Conservation (phyloP, 2,888 invertebrate species). For the Muscina levida region DNA sequence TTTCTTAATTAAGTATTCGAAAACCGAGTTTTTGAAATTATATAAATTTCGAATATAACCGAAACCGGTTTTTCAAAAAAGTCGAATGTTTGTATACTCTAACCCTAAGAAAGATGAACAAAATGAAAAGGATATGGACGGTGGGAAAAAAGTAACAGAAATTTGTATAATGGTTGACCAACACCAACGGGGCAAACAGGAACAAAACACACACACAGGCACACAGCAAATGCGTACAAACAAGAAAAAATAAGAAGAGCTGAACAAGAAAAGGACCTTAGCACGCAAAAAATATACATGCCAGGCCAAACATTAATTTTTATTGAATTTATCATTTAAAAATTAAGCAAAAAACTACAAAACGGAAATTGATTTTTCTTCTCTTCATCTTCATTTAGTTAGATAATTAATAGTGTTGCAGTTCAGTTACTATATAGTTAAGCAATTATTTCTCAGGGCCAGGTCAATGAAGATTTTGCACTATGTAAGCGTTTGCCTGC, state of each 20-base stretch:
- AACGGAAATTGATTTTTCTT: constrained; percentile 61
- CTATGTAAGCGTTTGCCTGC: not conserved
- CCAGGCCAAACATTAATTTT: no score
- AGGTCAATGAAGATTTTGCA: constrained; percentile 48
- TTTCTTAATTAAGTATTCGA: no score
- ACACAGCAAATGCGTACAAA: constrained; percentile 4
- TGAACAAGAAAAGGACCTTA: constrained; percentile 17
- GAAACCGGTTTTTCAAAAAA: no score
- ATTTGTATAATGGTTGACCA: constrained; percentile 62
- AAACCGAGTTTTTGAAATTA: no score
- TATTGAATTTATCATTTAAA: constrained; percentile 46
- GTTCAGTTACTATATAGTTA: constrained; percentile 33
- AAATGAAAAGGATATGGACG: constrained; percentile 45
- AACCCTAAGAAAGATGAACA: constrained; percentile 23
- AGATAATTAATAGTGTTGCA: constrained; percentile 28
- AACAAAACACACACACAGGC: constrained; percentile 15
- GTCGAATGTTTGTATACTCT: no score
- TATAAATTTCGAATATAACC: no score
- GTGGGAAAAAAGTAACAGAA: constrained; percentile 54
- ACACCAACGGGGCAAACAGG: constrained; percentile 43
- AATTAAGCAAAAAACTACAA: constrained; percentile 26
- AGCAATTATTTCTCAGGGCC: constrained; percentile 37
- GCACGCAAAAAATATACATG: constrained; percentile 11
- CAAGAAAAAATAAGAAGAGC: not conserved
- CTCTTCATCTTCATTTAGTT: not conserved